phyloP scores from a whole-genome alignment of 2,888 invertebrate genomes.

The Temnothorax unifasciatus region DNA sequence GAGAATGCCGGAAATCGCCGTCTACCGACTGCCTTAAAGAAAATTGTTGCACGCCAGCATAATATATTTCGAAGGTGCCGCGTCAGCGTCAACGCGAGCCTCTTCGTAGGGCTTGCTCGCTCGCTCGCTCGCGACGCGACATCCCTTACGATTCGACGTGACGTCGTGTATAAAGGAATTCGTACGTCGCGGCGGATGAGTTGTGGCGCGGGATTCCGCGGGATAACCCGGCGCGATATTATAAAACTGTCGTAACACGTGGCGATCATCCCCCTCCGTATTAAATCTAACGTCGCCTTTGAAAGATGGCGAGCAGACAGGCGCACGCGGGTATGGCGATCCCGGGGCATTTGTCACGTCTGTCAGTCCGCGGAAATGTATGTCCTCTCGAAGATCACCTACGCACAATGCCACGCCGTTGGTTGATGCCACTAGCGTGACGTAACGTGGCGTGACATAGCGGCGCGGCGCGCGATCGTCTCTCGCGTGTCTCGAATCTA shows the following conservation, averaged over 20 bases:
- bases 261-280: conserved; percentile 41
- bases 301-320: conserved; percentile 60
- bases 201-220: conserved; percentile 43
- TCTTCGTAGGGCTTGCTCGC: background rate
- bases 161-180: conserved; percentile 23
- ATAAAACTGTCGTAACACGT: conserved; percentile 50
- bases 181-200: conserved; percentile 39
- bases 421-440: background rate
- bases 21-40: conserved; percentile 11
- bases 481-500: conserved; percentile 62
- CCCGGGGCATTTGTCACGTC: conserved; percentile 67
- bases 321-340: conserved; percentile 41
- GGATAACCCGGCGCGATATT: conserved; percentile 45
- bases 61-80: conserved; percentile 28
- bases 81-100: conserved; percentile 36
- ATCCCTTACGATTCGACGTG: conserved; percentile 19
- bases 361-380: conserved; percentile 68
- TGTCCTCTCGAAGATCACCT: conserved; percentile 63
- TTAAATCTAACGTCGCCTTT: conserved; percentile 65
- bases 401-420: conserved; percentile 23
- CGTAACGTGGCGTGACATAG: background rate
- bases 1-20: conserved; percentile 32
- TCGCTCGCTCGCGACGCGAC: background rate
- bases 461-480: conserved; percentile 40
- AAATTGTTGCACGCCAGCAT: conserved; percentile 17